These are phyloP conservation scores for Pseudoips prasinana DNA, from an alignment of 2,888 invertebrate genomes.

Conservation along the genomic window DNA sequence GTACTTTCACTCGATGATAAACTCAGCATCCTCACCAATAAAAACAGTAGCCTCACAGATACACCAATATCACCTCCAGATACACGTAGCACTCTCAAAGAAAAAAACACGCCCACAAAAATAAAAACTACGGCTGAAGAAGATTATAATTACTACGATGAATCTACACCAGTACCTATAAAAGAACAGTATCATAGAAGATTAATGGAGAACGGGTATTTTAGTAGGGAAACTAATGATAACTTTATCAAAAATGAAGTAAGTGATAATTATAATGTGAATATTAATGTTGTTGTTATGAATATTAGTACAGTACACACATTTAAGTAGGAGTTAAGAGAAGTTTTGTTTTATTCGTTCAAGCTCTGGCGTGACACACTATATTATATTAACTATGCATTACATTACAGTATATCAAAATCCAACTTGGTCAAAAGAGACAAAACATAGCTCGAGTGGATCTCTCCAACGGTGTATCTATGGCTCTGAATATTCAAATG, in stretches of 20 bases:
- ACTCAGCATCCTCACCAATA: too few species aligned
- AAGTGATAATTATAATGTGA: background rate
- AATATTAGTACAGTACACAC: too few species aligned
- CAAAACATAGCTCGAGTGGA: conserved; percentile 51
- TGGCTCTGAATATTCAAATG: conserved; percentile 74
- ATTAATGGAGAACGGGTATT: conserved; percentile 6
- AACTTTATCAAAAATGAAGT: conserved; percentile 46
- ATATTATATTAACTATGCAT: background rate
- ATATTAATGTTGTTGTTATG: too few species aligned
- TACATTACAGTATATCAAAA: conserved; percentile 55
- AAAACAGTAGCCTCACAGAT: too few species aligned
- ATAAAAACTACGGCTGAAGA: background rate
- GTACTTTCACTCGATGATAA: too few species aligned
- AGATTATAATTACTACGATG: conserved; percentile 3
- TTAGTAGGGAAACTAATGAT: conserved; percentile 24
- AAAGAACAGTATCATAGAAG: conserved; percentile 1
- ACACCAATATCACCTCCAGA: too few species aligned
- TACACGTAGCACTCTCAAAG: too few species aligned
- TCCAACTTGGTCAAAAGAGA: conserved; percentile 39
- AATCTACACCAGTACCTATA: fast-evolving
- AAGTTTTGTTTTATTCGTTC: too few species aligned
- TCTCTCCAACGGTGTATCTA: conserved; percentile 63
- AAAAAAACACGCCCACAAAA: too few species aligned
- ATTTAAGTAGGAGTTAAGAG: too few species aligned
- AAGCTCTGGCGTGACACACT: too few species aligned